Evolutionary conservation across 2,113 vertebrate genomes (phyloP), one percentile per base, ranked within the genome.

Genomic region (Halcyon senegalensis): DNA sequence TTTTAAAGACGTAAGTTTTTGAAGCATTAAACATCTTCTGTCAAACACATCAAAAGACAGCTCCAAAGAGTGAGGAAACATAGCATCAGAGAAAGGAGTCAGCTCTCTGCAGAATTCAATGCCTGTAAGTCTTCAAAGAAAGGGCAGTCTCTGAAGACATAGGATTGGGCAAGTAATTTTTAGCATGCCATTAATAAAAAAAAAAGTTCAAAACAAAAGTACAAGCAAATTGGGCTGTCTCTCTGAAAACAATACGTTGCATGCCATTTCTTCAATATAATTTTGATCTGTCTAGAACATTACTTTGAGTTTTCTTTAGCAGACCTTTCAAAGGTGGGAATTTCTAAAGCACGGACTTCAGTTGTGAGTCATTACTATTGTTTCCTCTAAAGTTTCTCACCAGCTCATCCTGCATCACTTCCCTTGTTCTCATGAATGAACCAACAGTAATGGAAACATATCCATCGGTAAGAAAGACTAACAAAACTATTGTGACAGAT

Each of bases 331-430:
- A 96, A 96, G 94, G 97, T 97, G 98, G 97, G 98, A 98, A 98
- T 84, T 93, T 91, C 16, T 69, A 60, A 96, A 94, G 73, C 50
- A 68, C 62, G 85, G 92, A 53, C 83, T 97, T 74, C 53, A 94
- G 91, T 63, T 69, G 62, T 98, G 98, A 98, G 94, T 98, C 98
- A 98, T 74, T 90, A 96, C 96, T 94, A 98, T 98, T 98, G 98
- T 98, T 98, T 96, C 96, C 96, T 97, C 83, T 87, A 92, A 92
- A 93, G 95, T 97, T 98, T 98, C 98, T 98, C 97, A 97, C 95
- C 97, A 96, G 81, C 96, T 96, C 97, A 95, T 96, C 96, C 96
- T 96, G 97, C 84, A 70, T 72, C 92, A 84, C 90, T 98, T 98
- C 98, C 98, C 96, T 95, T 98, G 81, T 98, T 97, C 98, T 98